Evolutionary conservation across 2,113 vertebrate species (phyloP).

Genomic region (Anas platyrhynchos): DNA sequence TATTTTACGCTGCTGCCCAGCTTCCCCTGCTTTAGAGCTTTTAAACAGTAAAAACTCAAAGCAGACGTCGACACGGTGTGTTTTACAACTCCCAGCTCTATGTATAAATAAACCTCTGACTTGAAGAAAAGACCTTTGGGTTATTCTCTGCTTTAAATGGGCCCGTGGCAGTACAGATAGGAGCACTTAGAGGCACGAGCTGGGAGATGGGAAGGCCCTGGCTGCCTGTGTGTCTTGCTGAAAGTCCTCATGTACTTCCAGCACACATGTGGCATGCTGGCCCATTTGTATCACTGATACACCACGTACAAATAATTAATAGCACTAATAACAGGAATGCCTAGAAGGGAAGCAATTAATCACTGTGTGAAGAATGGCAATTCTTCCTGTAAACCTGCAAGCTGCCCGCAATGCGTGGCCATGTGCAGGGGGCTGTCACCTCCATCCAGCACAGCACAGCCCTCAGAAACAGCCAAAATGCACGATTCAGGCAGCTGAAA

Average conservation of each 20-base stretch:
- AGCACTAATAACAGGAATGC: not conserved
- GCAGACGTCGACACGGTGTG: not conserved
- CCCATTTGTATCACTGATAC: not conserved
- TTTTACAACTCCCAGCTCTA: not conserved
- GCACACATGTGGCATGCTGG: not conserved
- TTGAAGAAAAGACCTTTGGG: not conserved
- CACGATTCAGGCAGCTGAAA: accelerated
- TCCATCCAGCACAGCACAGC: not conserved
- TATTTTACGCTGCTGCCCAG: not conserved
- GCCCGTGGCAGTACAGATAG: not conserved
- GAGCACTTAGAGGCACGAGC: not conserved
- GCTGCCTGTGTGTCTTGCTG: not conserved
- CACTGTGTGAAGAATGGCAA: not conserved
- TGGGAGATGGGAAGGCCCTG: not conserved
- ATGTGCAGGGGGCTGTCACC: not conserved
- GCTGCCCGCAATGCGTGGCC: accelerated
- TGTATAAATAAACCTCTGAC: not conserved
- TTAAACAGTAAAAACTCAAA: not conserved
- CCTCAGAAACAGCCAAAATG: not conserved
- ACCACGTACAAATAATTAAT: not conserved
- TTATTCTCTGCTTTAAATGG: not conserved
- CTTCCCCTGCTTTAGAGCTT: not conserved
- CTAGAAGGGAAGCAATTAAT: not conserved
- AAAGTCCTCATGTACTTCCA: not conserved
- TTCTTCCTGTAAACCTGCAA: not conserved